A percentile compares a stretch with the other conserved stretches of the same genome.
Evolutionary conservation across 2,888 invertebrate species (phyloP).

Genomic region (Herminia tarsipennalis): DNA sequence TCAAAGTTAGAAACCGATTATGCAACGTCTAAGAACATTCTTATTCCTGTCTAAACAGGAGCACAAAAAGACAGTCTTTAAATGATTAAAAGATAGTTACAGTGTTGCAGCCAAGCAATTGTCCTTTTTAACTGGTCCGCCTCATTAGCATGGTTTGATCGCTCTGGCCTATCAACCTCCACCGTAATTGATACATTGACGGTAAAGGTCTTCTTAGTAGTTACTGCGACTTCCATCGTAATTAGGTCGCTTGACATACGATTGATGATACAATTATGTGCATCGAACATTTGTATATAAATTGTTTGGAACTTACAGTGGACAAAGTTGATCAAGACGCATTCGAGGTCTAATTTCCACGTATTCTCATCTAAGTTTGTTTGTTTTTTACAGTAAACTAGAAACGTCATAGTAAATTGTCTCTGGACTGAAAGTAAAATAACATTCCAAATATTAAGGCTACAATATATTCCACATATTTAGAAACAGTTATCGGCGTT

Average conservation of each 20-base stretch:
- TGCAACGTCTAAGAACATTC: slow-evolving; percentile 67
- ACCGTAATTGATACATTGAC: slow-evolving; percentile 78
- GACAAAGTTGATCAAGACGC: no score
- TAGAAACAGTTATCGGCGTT: no score
- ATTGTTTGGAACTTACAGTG: no score
- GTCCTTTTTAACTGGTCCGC: slow-evolving; percentile 72
- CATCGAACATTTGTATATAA: slow-evolving; percentile 16
- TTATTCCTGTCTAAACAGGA: slow-evolving; percentile 54
- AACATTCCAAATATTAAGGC: no score
- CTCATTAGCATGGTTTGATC: slow-evolving; percentile 78
- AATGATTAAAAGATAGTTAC: slow-evolving; percentile 71
- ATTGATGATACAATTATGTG: slow-evolving; percentile 43
- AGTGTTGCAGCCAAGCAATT: slow-evolving; percentile 70
- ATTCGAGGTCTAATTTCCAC: no score
- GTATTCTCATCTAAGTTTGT: no score
- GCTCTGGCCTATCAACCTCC: slow-evolving; percentile 65
- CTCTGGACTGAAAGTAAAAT: no score
- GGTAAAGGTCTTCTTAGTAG: slow-evolving; percentile 68
- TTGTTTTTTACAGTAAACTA: no score
- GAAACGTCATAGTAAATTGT: no score
- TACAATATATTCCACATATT: no score
- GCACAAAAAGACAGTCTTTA: slow-evolving; percentile 69
- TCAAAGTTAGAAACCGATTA: slow-evolving; percentile 58
- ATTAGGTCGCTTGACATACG: slow-evolving; percentile 62
- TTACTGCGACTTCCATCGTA: slow-evolving; percentile 59